Evolutionary conservation across 2,797 vertebrate species (phyloP).

Genomic region (Pangasius larnaudii): DNA sequence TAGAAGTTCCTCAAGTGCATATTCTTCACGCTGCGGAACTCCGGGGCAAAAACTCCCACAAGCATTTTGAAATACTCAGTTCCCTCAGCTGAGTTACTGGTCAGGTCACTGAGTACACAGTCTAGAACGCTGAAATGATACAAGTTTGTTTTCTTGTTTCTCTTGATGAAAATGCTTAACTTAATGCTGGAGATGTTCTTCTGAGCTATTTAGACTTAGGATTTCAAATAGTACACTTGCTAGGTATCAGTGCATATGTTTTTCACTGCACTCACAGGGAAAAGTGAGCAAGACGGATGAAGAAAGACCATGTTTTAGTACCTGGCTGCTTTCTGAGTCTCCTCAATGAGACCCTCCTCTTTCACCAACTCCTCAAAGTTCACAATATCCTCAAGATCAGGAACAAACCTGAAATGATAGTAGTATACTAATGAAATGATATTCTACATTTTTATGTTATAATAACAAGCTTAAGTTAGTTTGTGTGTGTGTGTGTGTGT

Average conservation of each 20-base stretch:
- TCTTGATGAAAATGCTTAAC: background rate
- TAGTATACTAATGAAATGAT: background rate
- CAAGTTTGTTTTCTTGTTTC: background rate
- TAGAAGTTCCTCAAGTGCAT: slow-evolving; percentile 98
- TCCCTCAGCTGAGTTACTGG: slow-evolving; percentile 94
- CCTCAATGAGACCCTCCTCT: slow-evolving; percentile 92
- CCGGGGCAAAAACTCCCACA: slow-evolving; percentile 92
- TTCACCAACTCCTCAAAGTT: slow-evolving; percentile 98
- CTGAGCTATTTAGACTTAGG: background rate
- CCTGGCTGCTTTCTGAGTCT: slow-evolving; percentile 92
- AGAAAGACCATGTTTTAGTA: slow-evolving; percentile 60
- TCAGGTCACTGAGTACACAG: slow-evolving; percentile 89
- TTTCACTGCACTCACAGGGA: background rate
- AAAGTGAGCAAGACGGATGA: background rate
- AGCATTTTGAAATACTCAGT: slow-evolving; percentile 99
- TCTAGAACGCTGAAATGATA: slow-evolving; percentile 79
- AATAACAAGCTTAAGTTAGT: background rate
- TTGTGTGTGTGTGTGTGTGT: background rate
- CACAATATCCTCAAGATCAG: slow-evolving; percentile 97
- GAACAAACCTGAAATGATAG: slow-evolving; percentile 86
- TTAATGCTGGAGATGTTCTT: background rate
- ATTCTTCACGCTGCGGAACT: slow-evolving; percentile 95
- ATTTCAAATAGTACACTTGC: background rate
- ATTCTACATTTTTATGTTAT: background rate
- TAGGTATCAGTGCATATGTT: background rate